Evolutionary conservation across 2,797 vertebrate genomes (phyloP), one percentile per base, ranked within the genome.

Genomic region (Tapirus indicus): DNA sequence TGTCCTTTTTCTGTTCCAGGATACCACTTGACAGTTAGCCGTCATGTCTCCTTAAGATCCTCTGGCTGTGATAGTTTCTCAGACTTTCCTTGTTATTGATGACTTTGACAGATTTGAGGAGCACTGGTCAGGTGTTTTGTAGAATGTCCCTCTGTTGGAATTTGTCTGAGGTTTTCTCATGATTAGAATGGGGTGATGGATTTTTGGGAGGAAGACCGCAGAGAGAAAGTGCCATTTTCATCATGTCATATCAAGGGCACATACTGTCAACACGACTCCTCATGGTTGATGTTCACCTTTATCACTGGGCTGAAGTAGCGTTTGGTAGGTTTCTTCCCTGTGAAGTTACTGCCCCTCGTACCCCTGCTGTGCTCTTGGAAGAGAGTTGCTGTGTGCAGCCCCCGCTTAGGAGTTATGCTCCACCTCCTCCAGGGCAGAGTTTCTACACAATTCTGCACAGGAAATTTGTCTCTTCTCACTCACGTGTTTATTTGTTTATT

Each of bases 241-340:
- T 29, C 16, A 7, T 16, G 11, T 47, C 32, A 3, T 52, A 1
- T 25, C 72, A 6, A 25, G 52, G 52, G 29, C 3, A 1, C 7
- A 0, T 21, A 3, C n/a, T 11, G 0, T 77, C 35, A 9, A 0
- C n/a, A 4, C 6, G 7, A 52, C 11, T 91, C 85, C 14, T 5
- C 66, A 0, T 38, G 47, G n/a, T 2, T 27, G 69, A 14, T 29
- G 54, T 27, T 80, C 35, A 13, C 27, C 17, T 60, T 52, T 6
- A 17, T 44, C 16, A 4, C 35, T n/a, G 12, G 1, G 32, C 32
- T 18, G 47, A 83, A 49, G 35, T 1, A 1, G 8, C 2, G 0
- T 47, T 27, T 32, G 47, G 62, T 32, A 38, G 10, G 5, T 66
- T 44, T 27, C 38, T 49, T 20, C 60, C 49, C 18, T 6, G 13